Percentiles rank a stretch among this genome's conserved stretches.
Evolutionary conservation across 2,888 invertebrate species (phyloP).

Genomic region (Labia minor): DNA sequence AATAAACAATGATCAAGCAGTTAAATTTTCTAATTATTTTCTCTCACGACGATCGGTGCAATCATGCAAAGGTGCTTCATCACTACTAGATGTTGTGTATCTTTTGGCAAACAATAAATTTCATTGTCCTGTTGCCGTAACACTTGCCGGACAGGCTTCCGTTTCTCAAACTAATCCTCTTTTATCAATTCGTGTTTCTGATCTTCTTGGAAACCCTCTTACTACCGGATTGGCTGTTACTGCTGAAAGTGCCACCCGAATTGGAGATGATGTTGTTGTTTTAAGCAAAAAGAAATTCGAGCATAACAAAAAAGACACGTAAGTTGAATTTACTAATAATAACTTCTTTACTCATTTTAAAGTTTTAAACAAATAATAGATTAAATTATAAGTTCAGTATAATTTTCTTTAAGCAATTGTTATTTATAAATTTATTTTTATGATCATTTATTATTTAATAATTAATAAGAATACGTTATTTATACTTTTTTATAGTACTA

Average conservation of each 20-base stretch:
- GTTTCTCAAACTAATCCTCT: slow-evolving; percentile 63
- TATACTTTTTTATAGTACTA: slow-evolving; percentile 45
- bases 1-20: slow-evolving; percentile 62
- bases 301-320: slow-evolving; percentile 36
- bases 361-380: background rate
- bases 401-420: slow-evolving; percentile 19
- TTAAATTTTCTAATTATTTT: slow-evolving; percentile 85
- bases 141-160: slow-evolving; percentile 65
- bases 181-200: slow-evolving; percentile 59
- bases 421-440: no score
- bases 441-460: no score
- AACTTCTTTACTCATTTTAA: background rate
- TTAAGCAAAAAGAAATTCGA: slow-evolving; percentile 49
- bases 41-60: slow-evolving; percentile 81
- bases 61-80: slow-evolving; percentile 68
- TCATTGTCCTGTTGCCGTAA: slow-evolving; percentile 74
- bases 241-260: slow-evolving; percentile 63
- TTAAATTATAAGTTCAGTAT: slow-evolving; percentile 14
- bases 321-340: no score
- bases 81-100: slow-evolving; percentile 65
- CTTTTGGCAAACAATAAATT: slow-evolving; percentile 58
- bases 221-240: slow-evolving; percentile 50
- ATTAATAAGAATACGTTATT: no score
- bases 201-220: slow-evolving; percentile 62
- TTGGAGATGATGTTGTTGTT: slow-evolving; percentile 63